These are phyloP conservation scores for Drosophila oshimai DNA, from an alignment of 1,140 invertebrate genomes.

Conservation along the genomic window DNA sequence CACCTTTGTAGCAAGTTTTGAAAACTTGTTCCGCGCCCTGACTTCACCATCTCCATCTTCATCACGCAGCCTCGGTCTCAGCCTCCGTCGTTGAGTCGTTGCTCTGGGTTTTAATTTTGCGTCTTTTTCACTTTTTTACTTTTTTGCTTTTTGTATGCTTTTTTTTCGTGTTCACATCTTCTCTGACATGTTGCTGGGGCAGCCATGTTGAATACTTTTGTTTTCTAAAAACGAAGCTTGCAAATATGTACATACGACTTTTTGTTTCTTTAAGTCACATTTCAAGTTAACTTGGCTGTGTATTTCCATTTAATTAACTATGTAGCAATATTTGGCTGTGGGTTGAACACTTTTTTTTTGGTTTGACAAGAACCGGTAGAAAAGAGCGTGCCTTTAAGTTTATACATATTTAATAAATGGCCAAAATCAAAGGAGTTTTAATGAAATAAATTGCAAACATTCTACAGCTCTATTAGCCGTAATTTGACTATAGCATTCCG, in stretches of 20 bases:
- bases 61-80: constrained; percentile 36
- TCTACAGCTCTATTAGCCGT: constrained; percentile 29
- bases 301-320: constrained; percentile 59
- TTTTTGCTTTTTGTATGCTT: constrained; percentile 6
- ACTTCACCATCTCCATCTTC: constrained; percentile 56
- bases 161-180: constrained; percentile 37
- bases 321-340: constrained; percentile 8
- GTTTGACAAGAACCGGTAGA: constrained; percentile 24
- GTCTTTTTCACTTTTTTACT: constrained; percentile 15
- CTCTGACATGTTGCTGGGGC: constrained; percentile 53
- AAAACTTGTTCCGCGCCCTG: constrained; percentile 71
- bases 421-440: background rate
- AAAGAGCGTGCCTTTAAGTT: too few relatives aligned
- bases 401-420: background rate
- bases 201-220: constrained; percentile 81
- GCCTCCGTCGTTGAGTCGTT: constrained; percentile 20
- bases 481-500: constrained; percentile 21
- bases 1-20: constrained; percentile 77
- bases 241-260: constrained; percentile 27
- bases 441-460: background rate
- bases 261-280: constrained; percentile 29
- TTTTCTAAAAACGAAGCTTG: constrained; percentile 62
- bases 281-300: constrained; percentile 61
- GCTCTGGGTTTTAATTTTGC: constrained; percentile 44
- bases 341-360: background rate